Percentiles rank a stretch among this genome's conserved stretches.
These are phyloP conservation scores for Nibea albiflora DNA, from an alignment of 2,113 vertebrate genomes.

Conservation along the genomic window DNA sequence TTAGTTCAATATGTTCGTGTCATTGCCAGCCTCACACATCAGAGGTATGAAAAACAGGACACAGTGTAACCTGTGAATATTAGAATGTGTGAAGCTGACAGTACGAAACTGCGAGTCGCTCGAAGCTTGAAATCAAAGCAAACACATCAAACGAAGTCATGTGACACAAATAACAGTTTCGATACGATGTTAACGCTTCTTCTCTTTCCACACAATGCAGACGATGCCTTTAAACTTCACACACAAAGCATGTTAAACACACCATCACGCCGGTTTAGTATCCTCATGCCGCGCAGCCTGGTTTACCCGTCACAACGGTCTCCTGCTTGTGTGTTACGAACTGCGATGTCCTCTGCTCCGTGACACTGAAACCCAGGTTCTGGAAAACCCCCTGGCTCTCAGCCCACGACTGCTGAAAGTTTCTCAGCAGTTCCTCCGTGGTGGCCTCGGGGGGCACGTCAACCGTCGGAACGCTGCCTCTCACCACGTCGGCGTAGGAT, in stretches of 20 bases:
- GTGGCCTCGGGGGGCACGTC: slow-evolving; percentile 83
- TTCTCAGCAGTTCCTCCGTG: slow-evolving; percentile 85
- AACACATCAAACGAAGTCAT: slow-evolving; percentile 26
- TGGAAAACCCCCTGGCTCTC: slow-evolving; percentile 88
- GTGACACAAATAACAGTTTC: slow-evolving; percentile 1
- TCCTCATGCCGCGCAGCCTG: slow-evolving; percentile 79
- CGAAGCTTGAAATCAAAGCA: slow-evolving; percentile 1
- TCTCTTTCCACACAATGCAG: slow-evolving; percentile 41
- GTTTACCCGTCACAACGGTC: slow-evolving; percentile 89
- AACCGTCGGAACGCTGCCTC: slow-evolving; percentile 82
- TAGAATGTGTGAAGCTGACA: slow-evolving; percentile 43
- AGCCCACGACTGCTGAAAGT: slow-evolving; percentile 91
- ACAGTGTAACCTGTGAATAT: slow-evolving; percentile 41
- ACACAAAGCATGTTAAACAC: slow-evolving; percentile 68
- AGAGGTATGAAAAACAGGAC: slow-evolving; percentile 39
- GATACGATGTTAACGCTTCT: slow-evolving; percentile 23
- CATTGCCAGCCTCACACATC: slow-evolving; percentile 31
- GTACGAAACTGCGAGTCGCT: neutral
- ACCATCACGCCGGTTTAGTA: slow-evolving; percentile 67
- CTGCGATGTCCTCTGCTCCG: slow-evolving; percentile 84
- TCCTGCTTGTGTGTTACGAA: slow-evolving; percentile 85
- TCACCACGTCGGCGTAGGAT: slow-evolving; percentile 92
- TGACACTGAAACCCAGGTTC: slow-evolving; percentile 86
- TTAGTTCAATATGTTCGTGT: slow-evolving; percentile 44
- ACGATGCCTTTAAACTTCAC: slow-evolving; percentile 17